phyloP scores from a whole-genome alignment of 2,113 vertebrate genomes.

The Mesoclemmys tuberculata region DNA sequence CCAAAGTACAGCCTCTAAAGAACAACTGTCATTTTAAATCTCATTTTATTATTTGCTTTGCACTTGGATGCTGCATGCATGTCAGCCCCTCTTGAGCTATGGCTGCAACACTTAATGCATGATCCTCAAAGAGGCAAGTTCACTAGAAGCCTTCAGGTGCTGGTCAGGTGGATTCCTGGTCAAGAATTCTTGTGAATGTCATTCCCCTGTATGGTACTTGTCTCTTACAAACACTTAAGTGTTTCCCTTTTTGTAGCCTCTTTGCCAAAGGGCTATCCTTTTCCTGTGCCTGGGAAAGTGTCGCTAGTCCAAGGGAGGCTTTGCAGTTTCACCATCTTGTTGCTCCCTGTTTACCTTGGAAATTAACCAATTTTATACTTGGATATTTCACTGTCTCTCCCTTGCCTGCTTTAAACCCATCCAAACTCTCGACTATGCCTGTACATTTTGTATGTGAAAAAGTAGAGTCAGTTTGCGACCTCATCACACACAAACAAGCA shows the following conservation, averaged over 20 bases:
- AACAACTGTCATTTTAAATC: slow-evolving; percentile 5
- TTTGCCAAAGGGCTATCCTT: not conserved
- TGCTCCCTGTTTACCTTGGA: not conserved
- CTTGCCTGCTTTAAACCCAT: not conserved
- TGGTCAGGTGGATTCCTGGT: slow-evolving; percentile 59
- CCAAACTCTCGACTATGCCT: not conserved
- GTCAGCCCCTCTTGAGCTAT: slow-evolving; percentile 7
- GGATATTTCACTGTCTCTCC: not conserved
- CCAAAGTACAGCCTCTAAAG: slow-evolving; percentile 23
- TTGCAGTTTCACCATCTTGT: not conserved
- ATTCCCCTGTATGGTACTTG: not conserved
- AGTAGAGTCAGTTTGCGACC: not conserved
- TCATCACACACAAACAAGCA: not conserved
- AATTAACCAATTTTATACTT: fast-evolving
- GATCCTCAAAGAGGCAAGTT: slow-evolving; percentile 20
- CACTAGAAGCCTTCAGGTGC: slow-evolving; percentile 58
- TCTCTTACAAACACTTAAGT: not conserved
- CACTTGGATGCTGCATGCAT: slow-evolving; percentile 8
- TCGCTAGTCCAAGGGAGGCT: not conserved
- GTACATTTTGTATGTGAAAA: not conserved
- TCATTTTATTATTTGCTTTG: not conserved
- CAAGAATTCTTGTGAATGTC: slow-evolving; percentile 10
- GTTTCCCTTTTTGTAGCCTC: not conserved
- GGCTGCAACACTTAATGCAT: slow-evolving; percentile 34
- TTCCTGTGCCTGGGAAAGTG: not conserved